Conservation (phyloP, 2,888 invertebrate genomes). For the Aporophyla lueneburgensis region DNA sequence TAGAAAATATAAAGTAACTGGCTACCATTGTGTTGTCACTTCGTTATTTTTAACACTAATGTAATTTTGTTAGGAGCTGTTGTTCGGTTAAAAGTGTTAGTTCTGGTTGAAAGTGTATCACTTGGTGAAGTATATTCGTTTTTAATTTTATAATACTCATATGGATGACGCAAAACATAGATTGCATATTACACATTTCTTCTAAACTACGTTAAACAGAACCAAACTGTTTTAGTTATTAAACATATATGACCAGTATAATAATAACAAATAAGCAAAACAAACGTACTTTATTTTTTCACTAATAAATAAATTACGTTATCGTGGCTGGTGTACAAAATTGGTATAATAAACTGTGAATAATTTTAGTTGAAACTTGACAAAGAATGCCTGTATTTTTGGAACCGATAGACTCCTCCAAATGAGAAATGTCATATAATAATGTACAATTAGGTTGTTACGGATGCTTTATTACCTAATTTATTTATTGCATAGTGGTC, state of each 20-base stretch:
- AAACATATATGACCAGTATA: neutral
- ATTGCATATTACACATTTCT: neutral
- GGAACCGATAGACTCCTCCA: too few species aligned
- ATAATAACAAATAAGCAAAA: too few species aligned
- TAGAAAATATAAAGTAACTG: conserved; percentile 26
- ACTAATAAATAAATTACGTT: too few species aligned
- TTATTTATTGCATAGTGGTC: too few species aligned
- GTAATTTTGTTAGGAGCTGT: conserved; percentile 1
- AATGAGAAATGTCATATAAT: too few species aligned
- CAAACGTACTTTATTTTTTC: too few species aligned
- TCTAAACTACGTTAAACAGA: neutral
- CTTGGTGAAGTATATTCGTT: neutral
- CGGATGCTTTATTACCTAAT: too few species aligned
- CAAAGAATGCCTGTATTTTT: too few species aligned
- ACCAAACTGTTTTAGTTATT: neutral
- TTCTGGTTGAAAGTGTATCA: neutral
- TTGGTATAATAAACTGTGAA: too few species aligned
- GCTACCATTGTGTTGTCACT: conserved; percentile 19
- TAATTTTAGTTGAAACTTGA: too few species aligned
- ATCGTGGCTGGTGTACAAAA: too few species aligned
- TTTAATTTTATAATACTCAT: neutral
- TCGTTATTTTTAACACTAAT: conserved; percentile 24
- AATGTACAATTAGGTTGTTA: too few species aligned
- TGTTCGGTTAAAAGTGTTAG: neutral
- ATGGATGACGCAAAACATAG: neutral